Evolutionary conservation across 2,888 invertebrate genomes (phyloP).

Genomic region (Thymelicus sylvestris): DNA sequence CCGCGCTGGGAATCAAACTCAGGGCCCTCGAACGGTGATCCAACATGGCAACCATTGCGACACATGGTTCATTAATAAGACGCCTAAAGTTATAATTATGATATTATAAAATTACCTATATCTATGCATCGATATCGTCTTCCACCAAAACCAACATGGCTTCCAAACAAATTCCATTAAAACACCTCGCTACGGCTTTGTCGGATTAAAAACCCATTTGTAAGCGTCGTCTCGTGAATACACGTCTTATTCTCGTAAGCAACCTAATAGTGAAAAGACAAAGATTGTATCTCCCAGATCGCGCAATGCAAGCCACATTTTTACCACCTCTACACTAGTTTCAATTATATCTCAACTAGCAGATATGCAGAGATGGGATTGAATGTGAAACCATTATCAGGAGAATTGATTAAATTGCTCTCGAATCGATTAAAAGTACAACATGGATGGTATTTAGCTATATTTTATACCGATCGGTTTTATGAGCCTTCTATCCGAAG

Average conservation of each 20-base stretch:
- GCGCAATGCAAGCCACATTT: conserved; percentile 21
- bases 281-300: conserved; percentile 17
- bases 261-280: conserved; percentile 6
- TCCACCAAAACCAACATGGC: background rate
- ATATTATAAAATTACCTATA: background rate
- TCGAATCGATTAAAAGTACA: conserved; percentile 26
- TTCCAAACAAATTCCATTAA: background rate
- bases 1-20: too few relatives aligned
- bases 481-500: background rate
- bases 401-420: conserved; percentile 52
- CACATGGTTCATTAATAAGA: too few relatives aligned
- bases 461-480: conserved; percentile 9
- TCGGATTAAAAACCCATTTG: conserved; percentile 7
- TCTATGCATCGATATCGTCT: background rate
- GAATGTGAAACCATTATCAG: conserved; percentile 49
- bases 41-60: too few relatives aligned
- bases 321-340: conserved; percentile 32
- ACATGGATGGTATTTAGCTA: conserved; percentile 15
- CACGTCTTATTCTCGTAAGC: background rate
- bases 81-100: too few relatives aligned
- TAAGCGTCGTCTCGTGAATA: background rate
- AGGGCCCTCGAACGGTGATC: too few relatives aligned
- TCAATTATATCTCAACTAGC: conserved; percentile 31
- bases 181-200: background rate
- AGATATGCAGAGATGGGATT: conserved; percentile 31